phyloP scores from a whole-genome alignment of 2,888 invertebrate genomes.

The Fragum sueziense region DNA sequence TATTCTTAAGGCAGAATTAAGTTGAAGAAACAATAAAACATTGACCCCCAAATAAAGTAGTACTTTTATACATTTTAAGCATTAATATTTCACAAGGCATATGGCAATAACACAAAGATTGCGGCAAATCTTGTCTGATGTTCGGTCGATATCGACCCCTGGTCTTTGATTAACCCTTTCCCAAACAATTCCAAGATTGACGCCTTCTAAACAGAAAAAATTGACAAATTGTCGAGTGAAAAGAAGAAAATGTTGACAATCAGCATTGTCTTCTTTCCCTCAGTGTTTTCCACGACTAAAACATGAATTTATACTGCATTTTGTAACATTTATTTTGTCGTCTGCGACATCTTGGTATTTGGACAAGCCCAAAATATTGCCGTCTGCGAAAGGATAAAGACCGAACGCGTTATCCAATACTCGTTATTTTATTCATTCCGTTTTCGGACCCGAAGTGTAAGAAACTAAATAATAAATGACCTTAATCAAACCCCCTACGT shows the following conservation, averaged over 20 bases:
- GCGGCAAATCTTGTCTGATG: background rate
- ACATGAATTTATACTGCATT: background rate
- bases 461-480: constrained; percentile 6
- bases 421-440: constrained; percentile 7
- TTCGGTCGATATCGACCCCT: background rate
- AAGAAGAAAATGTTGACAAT: background rate
- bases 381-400: background rate
- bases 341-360: background rate
- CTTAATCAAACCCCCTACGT: constrained; percentile 1
- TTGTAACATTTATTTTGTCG: background rate
- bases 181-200: background rate
- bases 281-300: background rate
- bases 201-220: background rate
- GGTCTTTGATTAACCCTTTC: background rate
- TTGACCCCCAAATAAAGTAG: background rate
- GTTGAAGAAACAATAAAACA: background rate
- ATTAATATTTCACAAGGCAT: too few species aligned
- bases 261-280: background rate
- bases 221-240: background rate
- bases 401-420: background rate
- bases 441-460: constrained; percentile 12
- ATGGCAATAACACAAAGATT: too few species aligned
- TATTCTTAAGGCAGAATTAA: too few species aligned
- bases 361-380: background rate
- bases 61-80: too few species aligned